Base-by-base conservation (phyloP, 2,797 vertebrate species). In the Malurus splendens region DNA sequence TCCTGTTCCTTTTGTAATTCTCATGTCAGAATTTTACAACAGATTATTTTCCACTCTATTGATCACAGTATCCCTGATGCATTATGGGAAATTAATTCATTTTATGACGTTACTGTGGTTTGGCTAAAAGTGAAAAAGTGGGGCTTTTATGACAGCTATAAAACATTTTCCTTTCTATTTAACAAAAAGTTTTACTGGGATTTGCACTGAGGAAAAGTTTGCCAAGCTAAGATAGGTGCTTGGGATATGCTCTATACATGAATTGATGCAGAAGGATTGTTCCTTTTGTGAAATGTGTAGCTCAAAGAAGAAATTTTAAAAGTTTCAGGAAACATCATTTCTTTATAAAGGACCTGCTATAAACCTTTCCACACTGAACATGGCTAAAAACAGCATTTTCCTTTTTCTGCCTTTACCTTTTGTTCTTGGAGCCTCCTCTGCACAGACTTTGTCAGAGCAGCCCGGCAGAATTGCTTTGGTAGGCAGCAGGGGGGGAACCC, bases 81-180 rank as follows among this genome's bases (percentile, higher is more conserved):
- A 28, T 70, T 90, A 84, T 88, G 94, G 88, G 90, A 88, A 92
- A 82, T 72, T 44, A 57, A 87, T 95, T 91, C 27, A 60, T 77
- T 92, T 94, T 89, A 84, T 86, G 75, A 82, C 74, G 64, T 91
- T 72, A 39, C 73, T 91, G 77, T 85, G 79, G 89, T 89, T 96
- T 96, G 94, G 82, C 94, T 90, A 78, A 23, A 67, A 84, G 78
- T 62, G 39, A 92, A 59, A 93, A 93, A 94, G 71, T 84, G 61
- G 4, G 4, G 20, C 6, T 47, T 86, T 95, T 90, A 78, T 89
- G 55, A 79, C 87, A 92, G 86, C 82, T 81, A 64, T 75, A 70
- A 90, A 92, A 82, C 32, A n/a, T 82, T 92, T 93, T 87, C 41
- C 44, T 90, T 90, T 95, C 81, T 72, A 50, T 87, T 94, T 86